Evolutionary conservation across 2,797 vertebrate species (phyloP), one percentile per base, ranked within the genome.

Genomic region (Lycodopsis pacificus): DNA sequence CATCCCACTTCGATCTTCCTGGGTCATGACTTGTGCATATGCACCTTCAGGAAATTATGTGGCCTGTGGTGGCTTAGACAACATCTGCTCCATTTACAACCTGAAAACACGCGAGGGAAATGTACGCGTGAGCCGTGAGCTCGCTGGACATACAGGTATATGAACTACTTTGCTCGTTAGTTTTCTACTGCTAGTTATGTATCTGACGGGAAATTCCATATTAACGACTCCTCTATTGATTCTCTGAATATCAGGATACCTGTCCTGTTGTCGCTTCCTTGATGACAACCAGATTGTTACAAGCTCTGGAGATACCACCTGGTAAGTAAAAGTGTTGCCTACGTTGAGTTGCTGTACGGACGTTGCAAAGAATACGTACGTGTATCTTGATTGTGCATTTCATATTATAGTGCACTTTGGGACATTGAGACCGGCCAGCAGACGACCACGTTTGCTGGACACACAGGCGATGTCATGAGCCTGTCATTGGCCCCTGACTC

Each of bases 201-300:
- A 32, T 65, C 8, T 44, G 11, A 25, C 20, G 22, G 54, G 0
- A 9, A 58, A 19, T 56, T 54, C 4, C 20, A 20, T 65, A 25
- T 48, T 51, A 58, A 42, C 73, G 66, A 76, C 12, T 69, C 8
- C 6, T 9, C 4, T 57, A 0, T 62, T 78, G 19, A 22, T 82
- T 88, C 9, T 81, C 4, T 87, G 72, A 61, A 80, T 86, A 75
- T 59, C 89, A 99, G 98, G 98, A 91, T 99, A 99, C 91, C 94
- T 99, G 93, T 99, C 98, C 90, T 99, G 98, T 93, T 99, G 98
- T 95, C 98, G 98, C 84, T 99, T 99, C 87, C 94, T 99, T 95
- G 98, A 99, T 93, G 98, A 99, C 96, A 99, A 99, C 97, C 98
- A 99, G 95, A 99, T 99, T 86, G 96, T 99, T 89, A 99, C 98